Base-by-base conservation (phyloP, 2,888 invertebrate species). In the Hesperia comma region DNA sequence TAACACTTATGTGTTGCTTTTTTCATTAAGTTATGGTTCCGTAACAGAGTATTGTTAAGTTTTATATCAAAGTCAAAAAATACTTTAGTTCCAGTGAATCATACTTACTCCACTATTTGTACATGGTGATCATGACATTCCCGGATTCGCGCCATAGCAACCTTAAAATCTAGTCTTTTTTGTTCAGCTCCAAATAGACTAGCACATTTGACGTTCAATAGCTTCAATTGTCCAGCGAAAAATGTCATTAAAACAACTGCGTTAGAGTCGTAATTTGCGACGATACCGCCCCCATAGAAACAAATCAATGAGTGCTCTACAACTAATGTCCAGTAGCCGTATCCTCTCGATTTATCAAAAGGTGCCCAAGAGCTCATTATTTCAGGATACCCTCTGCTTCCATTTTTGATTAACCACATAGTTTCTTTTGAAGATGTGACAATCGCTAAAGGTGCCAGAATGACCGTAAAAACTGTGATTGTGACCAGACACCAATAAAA, bases 341-440 rank as follows among this genome's bases (percentile, higher is more conserved):
- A 66, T 0, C 88, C 85, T 68, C 72, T 75, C 0, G 84, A 75
- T 69, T 79, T 85, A 63, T 91, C 83, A 64, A 88, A 86, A 2
- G 90, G 90, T 2, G 82, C 70, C 90, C 90, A 91, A 2, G 90
- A 88, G 58, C 90, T 90, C 76, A 90, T 78, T 62, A 90, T 86
- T 75, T 90, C 88, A 49, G 91, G 90, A 75, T 85, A 87, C 1
- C 84, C 75, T 6, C 68, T 21, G 4, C 79, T 75, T 1, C 81
- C 85, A 69, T 87, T 85, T 21, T 61, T 76, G 1, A 83, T 79
- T 2, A 74, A 68, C 14, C 72, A 72, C 19, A 79, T 75, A 21
- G 72, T 68, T 2, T 76, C 75, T 4, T 75, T 19, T 1, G 85
- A 83, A 0, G 86, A 78, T n/a, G 83, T 62, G 66, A 75, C 85